These are phyloP conservation scores for Drosophila sordidula DNA, from an alignment of 2,888 invertebrate genomes.

Conservation along the genomic window DNA sequence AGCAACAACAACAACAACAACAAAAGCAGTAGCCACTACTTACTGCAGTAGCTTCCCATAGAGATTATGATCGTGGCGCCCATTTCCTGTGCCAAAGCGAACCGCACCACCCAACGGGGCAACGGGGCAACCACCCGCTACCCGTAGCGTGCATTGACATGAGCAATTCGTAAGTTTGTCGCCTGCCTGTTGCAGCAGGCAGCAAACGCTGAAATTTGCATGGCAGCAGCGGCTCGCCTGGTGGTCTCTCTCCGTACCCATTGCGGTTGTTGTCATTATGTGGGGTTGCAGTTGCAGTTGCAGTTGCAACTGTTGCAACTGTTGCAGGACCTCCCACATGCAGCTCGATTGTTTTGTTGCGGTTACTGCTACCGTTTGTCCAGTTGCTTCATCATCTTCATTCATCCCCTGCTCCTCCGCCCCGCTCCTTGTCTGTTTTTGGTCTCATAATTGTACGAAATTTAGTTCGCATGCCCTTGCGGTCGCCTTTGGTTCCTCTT, in stretches of 20 bases:
- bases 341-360: constrained; percentile 71
- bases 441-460: constrained; percentile 81
- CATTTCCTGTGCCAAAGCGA: constrained; percentile 43
- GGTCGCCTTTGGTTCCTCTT: constrained; percentile 61
- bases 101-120: constrained; percentile 48
- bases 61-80: constrained; percentile 80
- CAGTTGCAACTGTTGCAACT: constrained; percentile 27
- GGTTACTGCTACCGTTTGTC: constrained; percentile 76
- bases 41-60: constrained; percentile 62
- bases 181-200: constrained; percentile 58
- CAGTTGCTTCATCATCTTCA: constrained; percentile 42
- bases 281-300: constrained; percentile 44
- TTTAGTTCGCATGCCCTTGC: constrained; percentile 82
- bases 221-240: constrained; percentile 61
- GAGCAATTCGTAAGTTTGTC: constrained; percentile 84
- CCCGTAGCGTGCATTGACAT: constrained; percentile 66
- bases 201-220: constrained; percentile 64
- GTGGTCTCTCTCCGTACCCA: constrained; percentile 56
- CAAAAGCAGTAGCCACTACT: constrained; percentile 39
- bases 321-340: constrained; percentile 78
- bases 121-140: constrained; percentile 57
- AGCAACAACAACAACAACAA: constrained; percentile 27
- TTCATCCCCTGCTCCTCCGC: constrained; percentile 11
- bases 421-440: constrained; percentile 43
- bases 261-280: constrained; percentile 76